Conservation (phyloP, 2,113 vertebrate genomes). For the Uria aalge region DNA sequence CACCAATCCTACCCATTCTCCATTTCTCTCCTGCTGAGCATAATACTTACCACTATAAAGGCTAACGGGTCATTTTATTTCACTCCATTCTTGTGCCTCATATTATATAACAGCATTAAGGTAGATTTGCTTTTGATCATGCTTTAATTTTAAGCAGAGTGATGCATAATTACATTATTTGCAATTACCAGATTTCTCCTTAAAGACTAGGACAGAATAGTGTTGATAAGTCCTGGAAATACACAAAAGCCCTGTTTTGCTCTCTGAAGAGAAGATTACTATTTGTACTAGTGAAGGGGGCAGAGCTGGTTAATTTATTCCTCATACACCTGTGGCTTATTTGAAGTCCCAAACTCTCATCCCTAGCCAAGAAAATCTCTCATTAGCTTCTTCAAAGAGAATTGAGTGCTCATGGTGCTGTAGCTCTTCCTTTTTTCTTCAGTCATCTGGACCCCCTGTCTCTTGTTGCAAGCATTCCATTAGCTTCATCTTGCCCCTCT, state of each 20-base stretch:
- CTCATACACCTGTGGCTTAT: not conserved
- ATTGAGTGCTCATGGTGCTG: not conserved
- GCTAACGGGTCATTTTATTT: not conserved
- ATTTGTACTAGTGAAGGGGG: not conserved
- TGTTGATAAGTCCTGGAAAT: not conserved
- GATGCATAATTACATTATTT: not conserved
- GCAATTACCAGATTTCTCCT: not conserved
- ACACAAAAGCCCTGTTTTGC: not conserved
- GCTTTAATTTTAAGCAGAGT: not conserved
- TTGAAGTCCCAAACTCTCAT: not conserved
- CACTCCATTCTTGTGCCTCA: not conserved
- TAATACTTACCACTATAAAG: not conserved
- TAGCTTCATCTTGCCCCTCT: not conserved
- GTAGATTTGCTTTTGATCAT: not conserved
- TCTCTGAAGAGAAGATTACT: not conserved
- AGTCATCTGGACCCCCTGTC: accelerated
- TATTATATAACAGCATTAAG: not conserved
- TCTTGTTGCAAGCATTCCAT: not conserved
- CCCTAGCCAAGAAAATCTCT: not conserved
- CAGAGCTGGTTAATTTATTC: not conserved
- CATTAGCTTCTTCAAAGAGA: not conserved
- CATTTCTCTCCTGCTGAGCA: not conserved
- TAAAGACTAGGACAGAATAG: not conserved
- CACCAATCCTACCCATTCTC: not conserved
- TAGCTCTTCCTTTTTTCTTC: not conserved